Base-by-base conservation (phyloP, 2,113 vertebrate genomes). In the Charina bottae region DNA sequence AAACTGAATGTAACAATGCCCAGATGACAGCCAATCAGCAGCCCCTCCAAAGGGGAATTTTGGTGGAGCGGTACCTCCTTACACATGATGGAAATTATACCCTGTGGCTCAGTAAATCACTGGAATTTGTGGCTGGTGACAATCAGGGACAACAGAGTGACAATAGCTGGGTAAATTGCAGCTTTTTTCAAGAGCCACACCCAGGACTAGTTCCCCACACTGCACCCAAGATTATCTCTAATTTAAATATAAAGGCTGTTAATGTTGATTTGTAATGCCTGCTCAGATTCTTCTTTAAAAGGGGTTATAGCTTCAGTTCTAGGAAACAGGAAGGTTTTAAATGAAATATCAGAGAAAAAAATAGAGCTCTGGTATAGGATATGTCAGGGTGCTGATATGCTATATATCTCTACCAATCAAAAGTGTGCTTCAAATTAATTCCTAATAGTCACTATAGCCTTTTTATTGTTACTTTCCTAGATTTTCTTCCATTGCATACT, bases 161-260 rank as follows among this genome's bases (percentile, higher is more conserved):
- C 96, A 97, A 96, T 85, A 93, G 96, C 93, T 95, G 95, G 42
- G 49, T 90, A 97, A 96, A 98, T 96, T 97, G 95, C 94, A 96
- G 96, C 96, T 97, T 96, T 85, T 97, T 95, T 95, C 95, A 91
- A 85, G 90, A 1, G 95, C 91, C 94, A 96, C 97, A 96, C 96
- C 96, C 97, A 92, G 92, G 17, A 85, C 91, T 94, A 94, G 96
- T 94, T 97, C 94, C 90, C 93, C 53, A 72, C 90, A 93, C 95
- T 96, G 96, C 97, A 94, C 95, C 94, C 37, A 60, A 94, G 92
- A 97, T 97, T 97, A 97, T 95, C 95, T 96, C 93, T 96, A 97
- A 97, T 98, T 98, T 98, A 95, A 97, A 97, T 96, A 97, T 96
- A 97, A 97, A 95, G 84, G 86, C 33, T 92, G 49, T 94, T 97